Conservation (phyloP, 2,888 invertebrate genomes). For the Acleris literana region DNA sequence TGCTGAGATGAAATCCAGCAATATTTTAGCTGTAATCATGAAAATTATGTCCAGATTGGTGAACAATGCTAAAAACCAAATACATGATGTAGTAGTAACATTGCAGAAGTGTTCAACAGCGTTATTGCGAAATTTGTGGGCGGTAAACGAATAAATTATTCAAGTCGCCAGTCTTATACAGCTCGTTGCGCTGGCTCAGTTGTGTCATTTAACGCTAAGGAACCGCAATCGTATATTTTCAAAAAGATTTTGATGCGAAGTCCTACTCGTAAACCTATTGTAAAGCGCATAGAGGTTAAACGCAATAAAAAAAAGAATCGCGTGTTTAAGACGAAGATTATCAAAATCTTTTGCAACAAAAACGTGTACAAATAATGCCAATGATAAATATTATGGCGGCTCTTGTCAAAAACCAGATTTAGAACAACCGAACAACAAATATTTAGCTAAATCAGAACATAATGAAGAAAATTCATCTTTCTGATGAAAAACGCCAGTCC, state of each 20-base stretch:
- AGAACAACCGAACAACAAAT: slow-evolving; percentile 3
- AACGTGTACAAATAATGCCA: neutral
- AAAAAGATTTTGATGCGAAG: slow-evolving; percentile 8
- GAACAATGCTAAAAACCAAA: no score
- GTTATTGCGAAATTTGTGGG: no score
- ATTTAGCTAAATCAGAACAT: slow-evolving; percentile 2
- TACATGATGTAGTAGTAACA: no score
- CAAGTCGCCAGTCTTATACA: no score
- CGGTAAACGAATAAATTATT: no score
- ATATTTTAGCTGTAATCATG: no score
- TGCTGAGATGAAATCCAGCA: no score
- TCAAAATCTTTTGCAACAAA: slow-evolving; percentile 1
- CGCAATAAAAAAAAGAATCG: slow-evolving; percentile 1
- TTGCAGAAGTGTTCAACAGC: no score
- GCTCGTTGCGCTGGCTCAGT: slow-evolving; percentile 7
- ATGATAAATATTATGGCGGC: slow-evolving; percentile 12
- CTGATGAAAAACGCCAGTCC: neutral
- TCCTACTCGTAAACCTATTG: slow-evolving; percentile 2
- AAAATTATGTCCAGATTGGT: no score
- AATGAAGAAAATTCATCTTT: neutral
- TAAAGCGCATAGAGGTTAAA: slow-evolving; percentile 2
- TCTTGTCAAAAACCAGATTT: slow-evolving; percentile 27
- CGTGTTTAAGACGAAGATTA: neutral
- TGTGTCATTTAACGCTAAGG: slow-evolving; percentile 2
- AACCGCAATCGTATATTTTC: neutral